Conservation (phyloP, 2,113 vertebrate genomes). For the Micronisus gabar region DNA sequence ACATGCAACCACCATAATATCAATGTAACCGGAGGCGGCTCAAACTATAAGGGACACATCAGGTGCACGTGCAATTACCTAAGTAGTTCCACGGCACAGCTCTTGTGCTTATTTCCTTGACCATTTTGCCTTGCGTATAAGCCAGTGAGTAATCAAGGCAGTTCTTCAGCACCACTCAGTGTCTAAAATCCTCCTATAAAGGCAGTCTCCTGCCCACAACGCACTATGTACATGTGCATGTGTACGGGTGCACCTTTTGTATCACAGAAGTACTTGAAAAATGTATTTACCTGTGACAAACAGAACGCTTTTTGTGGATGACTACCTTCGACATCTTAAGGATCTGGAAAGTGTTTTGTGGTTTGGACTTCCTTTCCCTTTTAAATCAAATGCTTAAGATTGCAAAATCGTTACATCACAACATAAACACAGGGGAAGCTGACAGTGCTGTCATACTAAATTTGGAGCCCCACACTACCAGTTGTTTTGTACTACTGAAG, state of each 20-base stretch:
- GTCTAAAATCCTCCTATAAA: not conserved
- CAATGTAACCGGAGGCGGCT: not conserved
- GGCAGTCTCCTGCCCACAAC: not conserved
- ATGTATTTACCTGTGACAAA: not conserved
- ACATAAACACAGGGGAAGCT: not conserved
- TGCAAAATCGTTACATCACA: not conserved
- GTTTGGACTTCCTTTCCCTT: not conserved
- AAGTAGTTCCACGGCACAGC: not conserved
- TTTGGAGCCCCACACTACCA: not conserved
- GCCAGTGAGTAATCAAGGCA: not conserved
- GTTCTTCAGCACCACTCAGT: not conserved
- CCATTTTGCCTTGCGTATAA: not conserved
- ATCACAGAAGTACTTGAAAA: not conserved
- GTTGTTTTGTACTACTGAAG: not conserved
- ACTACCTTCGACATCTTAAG: not conserved
- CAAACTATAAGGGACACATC: not conserved
- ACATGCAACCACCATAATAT: not conserved
- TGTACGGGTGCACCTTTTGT: not conserved
- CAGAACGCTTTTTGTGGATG: not conserved
- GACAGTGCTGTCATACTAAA: not conserved
- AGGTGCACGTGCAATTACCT: not conserved
- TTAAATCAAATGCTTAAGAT: not conserved
- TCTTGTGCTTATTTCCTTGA: not conserved
- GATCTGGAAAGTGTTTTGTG: not conserved
- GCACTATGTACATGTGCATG: rapidly evolving